A percentile compares a stretch with the other conserved stretches of the same genome.
phyloP scores from a whole-genome alignment of 1,140 invertebrate genomes.

The Lordiphosa clarofinis region DNA sequence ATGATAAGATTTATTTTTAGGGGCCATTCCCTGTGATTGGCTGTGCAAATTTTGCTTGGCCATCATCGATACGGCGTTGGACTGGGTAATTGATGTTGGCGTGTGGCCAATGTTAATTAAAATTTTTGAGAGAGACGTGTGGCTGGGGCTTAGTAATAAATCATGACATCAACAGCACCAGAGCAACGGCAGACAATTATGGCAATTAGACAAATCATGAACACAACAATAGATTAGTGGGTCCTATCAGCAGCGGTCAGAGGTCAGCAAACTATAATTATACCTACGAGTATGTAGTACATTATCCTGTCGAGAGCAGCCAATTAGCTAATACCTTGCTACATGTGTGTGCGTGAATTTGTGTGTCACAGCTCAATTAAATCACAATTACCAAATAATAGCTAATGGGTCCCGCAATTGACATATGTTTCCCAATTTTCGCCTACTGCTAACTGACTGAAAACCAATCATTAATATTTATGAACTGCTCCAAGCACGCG shows the following conservation, averaged over 20 bases:
- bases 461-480: conserved; percentile 66
- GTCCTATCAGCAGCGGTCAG: conserved; percentile 22
- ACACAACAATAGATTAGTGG: conserved; percentile 29
- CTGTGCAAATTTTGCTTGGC: conserved; percentile 16
- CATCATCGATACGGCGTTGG: conserved; percentile 27
- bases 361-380: conserved; percentile 47
- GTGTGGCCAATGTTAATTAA: conserved; percentile 59
- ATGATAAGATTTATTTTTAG: conserved; percentile 65
- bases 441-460: conserved; percentile 44
- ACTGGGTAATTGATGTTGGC: conserved; percentile 47
- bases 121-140: conserved; percentile 64
- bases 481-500: conserved; percentile 64
- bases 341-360: conserved; percentile 2
- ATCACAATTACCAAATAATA: conserved; percentile 66
- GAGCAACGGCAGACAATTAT: conserved; percentile 44
- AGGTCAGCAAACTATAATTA: conserved; percentile 52
- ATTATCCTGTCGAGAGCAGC: not conserved
- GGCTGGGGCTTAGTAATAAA: conserved; percentile 41
- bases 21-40: conserved; percentile 39
- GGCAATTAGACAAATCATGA: conserved; percentile 59
- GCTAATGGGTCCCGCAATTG: conserved; percentile 50
- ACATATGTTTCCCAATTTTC: conserved; percentile 43
- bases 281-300: not conserved
- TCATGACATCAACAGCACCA: conserved; percentile 67
- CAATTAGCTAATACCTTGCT: conserved; percentile 17